Conservation (phyloP, 2,797 vertebrate species). For the Tangara arthus region DNA sequence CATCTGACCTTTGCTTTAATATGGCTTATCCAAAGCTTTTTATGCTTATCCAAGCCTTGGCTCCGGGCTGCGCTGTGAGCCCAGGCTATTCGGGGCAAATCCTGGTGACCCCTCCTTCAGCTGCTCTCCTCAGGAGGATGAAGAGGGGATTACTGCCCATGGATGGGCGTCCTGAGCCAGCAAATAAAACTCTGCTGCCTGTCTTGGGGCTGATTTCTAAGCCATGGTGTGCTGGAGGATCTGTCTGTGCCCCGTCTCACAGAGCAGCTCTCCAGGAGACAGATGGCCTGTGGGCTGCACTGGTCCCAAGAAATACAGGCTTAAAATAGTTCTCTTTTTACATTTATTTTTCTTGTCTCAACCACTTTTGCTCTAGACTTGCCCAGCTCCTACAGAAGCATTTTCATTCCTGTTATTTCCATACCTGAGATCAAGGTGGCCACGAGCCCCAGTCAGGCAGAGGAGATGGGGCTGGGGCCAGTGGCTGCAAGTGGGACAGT, state of each 20-base stretch:
- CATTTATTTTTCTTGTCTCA: accelerated
- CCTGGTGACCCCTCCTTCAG: background rate
- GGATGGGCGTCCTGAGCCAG: background rate
- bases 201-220: background rate
- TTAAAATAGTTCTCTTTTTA: background rate
- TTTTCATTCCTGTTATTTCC: background rate
- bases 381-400: background rate
- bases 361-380: background rate
- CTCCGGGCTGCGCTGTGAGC: background rate
- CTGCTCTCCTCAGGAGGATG: background rate
- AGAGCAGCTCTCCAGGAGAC: background rate
- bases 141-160: background rate
- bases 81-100: slow-evolving; percentile 37
- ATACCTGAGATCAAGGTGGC: background rate
- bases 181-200: background rate
- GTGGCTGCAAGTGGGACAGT: background rate
- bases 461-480: background rate
- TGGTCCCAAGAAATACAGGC: background rate
- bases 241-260: background rate
- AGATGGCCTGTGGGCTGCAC: slow-evolving; percentile 6
- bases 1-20: background rate
- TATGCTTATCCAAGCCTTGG: slow-evolving; percentile 25
- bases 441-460: background rate
- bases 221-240: background rate
- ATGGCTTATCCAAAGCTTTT: slow-evolving; percentile 35